Evolutionary conservation across 2,888 invertebrate species (phyloP).

Genomic region (Tiphia femorata): DNA sequence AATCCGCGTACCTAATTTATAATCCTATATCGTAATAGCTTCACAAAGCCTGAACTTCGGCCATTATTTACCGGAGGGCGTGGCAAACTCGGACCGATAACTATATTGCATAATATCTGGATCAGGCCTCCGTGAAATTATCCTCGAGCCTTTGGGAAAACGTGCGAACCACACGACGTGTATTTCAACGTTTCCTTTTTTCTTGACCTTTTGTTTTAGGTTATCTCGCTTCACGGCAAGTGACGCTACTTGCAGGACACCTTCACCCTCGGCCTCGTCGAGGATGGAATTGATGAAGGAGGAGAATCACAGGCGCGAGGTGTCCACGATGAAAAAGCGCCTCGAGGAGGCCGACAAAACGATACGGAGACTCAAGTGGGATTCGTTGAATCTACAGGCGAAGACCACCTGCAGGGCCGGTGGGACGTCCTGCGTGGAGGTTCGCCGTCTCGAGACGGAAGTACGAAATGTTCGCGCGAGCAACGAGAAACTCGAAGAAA

Average conservation of each 20-base stretch:
- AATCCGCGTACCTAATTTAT: too few species aligned
- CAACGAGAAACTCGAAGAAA: slow-evolving; percentile 77
- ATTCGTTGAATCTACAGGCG: slow-evolving; percentile 18
- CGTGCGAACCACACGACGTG: too few species aligned
- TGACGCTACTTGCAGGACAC: slow-evolving; percentile 15
- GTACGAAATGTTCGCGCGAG: slow-evolving; percentile 73
- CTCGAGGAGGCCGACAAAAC: slow-evolving; percentile 54
- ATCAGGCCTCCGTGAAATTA: too few species aligned
- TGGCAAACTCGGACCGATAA: too few species aligned
- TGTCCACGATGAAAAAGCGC: slow-evolving; percentile 50
- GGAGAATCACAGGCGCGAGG: slow-evolving; percentile 53
- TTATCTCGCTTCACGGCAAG: too few species aligned
- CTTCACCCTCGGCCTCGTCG: slow-evolving; percentile 27
- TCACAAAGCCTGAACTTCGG: too few species aligned
- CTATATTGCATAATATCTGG: too few species aligned
- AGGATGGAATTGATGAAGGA: slow-evolving; percentile 49
- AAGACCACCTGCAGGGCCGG: slow-evolving; percentile 12
- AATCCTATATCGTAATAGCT: too few species aligned
- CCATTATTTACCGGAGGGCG: too few species aligned
- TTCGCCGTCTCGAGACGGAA: slow-evolving; percentile 55
- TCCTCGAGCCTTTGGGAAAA: too few species aligned
- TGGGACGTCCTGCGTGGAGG: slow-evolving; percentile 12
- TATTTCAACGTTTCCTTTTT: background rate
- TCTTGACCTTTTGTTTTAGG: slow-evolving; percentile 11
- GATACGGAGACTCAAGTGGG: slow-evolving; percentile 43